A percentile compares a stretch with the other conserved stretches of the same genome.
phyloP scores from a whole-genome alignment of 2,113 vertebrate species.

The Sula dactylatra region DNA sequence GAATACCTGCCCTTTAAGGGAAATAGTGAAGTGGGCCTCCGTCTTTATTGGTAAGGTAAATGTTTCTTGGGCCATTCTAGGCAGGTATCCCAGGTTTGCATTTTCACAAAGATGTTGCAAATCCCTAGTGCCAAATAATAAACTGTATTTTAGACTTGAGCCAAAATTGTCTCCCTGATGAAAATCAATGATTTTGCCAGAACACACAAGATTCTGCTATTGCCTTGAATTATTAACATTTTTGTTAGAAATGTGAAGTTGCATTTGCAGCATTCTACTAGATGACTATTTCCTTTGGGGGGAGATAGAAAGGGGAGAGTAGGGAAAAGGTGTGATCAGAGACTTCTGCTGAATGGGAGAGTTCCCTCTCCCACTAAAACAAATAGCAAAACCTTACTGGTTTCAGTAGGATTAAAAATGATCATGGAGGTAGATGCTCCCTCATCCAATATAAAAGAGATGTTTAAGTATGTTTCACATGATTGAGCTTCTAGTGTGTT shows the following conservation, averaged over 20 bases:
- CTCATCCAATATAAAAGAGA: not conserved
- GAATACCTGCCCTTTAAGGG: constrained; percentile 45
- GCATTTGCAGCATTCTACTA: not conserved
- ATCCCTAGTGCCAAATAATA: not conserved
- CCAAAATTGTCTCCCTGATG: not conserved
- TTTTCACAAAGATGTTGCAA: not conserved
- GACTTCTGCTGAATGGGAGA: not conserved
- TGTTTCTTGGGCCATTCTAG: constrained; percentile 26
- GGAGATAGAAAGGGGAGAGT: not conserved
- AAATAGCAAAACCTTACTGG: not conserved
- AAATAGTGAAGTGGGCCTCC: constrained; percentile 18
- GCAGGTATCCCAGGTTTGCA: not conserved
- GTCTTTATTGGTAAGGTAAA: constrained; percentile 18
- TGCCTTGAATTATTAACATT: not conserved
- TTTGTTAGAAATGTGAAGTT: not conserved
- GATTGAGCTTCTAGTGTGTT: not conserved
- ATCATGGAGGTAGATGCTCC: not conserved
- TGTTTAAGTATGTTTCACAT: not conserved
- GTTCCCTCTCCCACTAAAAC: not conserved
- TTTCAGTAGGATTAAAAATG: not conserved
- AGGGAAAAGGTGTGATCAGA: not conserved
- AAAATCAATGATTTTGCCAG: not conserved
- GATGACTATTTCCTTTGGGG: not conserved
- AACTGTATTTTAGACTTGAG: not conserved
- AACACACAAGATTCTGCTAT: not conserved